Evolutionary conservation across 2,797 vertebrate genomes (phyloP), one percentile per base, ranked within the genome.

Genomic region (Telmatherina bonti): DNA sequence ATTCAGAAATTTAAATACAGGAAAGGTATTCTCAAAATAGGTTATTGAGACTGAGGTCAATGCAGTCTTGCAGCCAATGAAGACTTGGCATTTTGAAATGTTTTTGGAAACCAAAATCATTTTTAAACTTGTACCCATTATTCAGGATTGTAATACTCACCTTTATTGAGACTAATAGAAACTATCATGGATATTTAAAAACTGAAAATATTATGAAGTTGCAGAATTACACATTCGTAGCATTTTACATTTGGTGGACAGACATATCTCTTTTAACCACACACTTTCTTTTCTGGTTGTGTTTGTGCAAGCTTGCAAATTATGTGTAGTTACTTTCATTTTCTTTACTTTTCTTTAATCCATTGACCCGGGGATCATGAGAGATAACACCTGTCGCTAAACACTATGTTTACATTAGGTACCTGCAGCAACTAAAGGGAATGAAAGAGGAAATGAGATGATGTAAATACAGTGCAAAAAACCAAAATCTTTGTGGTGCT

Each of bases 391-490:
- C 9, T 2, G 27, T 8, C 43, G 24, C 22, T 16, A 38, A 66
- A 66, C 27, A 30, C 35, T 18, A 31, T 59, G 35, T 49, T 29
- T 41, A 54, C 38, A 22, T 66, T 6, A 31, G 24, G 47, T 67
- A 31, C 10, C 47, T 29, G 31, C 7, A 38, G 49, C 3, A 64
- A 60, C 33, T 69, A 35, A 51, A 5, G 31, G 24, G 29, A 24
- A 30, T 24, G 41, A 52, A 33, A 51, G 10, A 51, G 27, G 33
- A 49, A 60, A 51, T 64, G 55, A 73, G 22, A 20, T 54, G 30
- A 54, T 20, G 20, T 75, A 58, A 65, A 26, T 53, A 67, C 15
- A 57, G 54, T 16, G 1, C 9, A 54, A 7, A 4, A 60, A 18
- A 26, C 7, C n/a, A n/a, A n/a, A n/a, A n/a, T n/a, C n/a, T n/a